Conservation (phyloP, 2,113 vertebrate genomes). For the Illadopsis cleaveri region DNA sequence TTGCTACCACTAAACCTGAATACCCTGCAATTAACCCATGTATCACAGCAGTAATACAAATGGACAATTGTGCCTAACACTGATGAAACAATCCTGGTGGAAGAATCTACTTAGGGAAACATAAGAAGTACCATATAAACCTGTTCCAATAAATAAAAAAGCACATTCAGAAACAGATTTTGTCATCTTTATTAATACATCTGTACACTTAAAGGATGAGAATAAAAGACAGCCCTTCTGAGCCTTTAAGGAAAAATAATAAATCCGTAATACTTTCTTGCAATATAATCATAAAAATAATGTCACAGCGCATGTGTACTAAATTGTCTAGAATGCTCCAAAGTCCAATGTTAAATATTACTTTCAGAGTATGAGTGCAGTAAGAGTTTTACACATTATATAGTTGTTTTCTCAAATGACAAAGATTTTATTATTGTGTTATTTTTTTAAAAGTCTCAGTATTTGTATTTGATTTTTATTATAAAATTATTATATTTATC, state of each 20-base stretch:
- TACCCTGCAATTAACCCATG: slow-evolving; percentile 6
- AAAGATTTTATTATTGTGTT: neutral
- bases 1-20: neutral
- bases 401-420: neutral
- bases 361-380: neutral
- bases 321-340: neutral
- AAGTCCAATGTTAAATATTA: neutral
- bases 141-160: slow-evolving; percentile 10
- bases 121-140: slow-evolving; percentile 28
- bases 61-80: neutral
- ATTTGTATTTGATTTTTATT: neutral
- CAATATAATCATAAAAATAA: neutral
- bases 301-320: neutral
- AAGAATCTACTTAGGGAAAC: slow-evolving; percentile 28
- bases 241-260: neutral
- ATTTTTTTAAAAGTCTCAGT: neutral
- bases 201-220: neutral
- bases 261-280: neutral
- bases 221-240: neutral
- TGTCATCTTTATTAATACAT: neutral
- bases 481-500: neutral
- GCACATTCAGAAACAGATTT: neutral
- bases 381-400: neutral
- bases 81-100: slow-evolving; percentile 32
- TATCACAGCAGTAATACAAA: slow-evolving; percentile 10